Evolutionary conservation across 2,888 invertebrate species (phyloP).

Genomic region (Dicyrtoma fusca): DNA sequence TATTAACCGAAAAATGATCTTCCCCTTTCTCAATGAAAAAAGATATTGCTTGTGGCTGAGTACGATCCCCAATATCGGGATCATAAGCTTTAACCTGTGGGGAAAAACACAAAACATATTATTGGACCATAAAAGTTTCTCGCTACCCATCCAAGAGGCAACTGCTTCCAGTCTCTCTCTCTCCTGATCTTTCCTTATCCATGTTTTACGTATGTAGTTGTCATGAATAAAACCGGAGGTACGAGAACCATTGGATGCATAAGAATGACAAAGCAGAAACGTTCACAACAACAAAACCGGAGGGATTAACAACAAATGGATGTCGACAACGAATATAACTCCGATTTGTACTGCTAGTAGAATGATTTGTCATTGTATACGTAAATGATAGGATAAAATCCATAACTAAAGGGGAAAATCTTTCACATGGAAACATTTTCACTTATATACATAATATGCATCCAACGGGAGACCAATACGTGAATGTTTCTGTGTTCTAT

Average conservation of each 20-base stretch:
- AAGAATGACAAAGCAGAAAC: too few relatives aligned
- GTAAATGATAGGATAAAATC: conserved; percentile 24
- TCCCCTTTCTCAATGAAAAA: conserved; percentile 76
- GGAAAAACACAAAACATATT: conserved; percentile 30
- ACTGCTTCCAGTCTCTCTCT: too few relatives aligned
- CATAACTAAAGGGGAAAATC: conserved; percentile 15
- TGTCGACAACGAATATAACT: neutral
- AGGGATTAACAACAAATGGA: too few relatives aligned
- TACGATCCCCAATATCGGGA: conserved; percentile 79
- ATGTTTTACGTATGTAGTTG: neutral
- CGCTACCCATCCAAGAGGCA: conserved; percentile 10
- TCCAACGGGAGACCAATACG: too few relatives aligned
- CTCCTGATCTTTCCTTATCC: neutral
- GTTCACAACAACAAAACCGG: too few relatives aligned
- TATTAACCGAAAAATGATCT: conserved; percentile 72
- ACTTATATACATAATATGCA: too few relatives aligned
- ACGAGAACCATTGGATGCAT: too few relatives aligned
- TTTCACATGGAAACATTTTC: conserved; percentile 13
- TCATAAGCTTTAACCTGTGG: conserved; percentile 73
- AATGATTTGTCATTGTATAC: conserved; percentile 25
- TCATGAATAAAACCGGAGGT: too few relatives aligned
- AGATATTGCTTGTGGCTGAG: conserved; percentile 75
- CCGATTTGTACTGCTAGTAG: conserved; percentile 6
- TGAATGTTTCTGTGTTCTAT: too few relatives aligned
- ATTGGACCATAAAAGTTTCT: conserved; percentile 24